A percentile compares a stretch with the other conserved stretches of the same genome.
Evolutionary conservation across 2,888 invertebrate species (phyloP).

Genomic region (Schizotus pectinicornis): DNA sequence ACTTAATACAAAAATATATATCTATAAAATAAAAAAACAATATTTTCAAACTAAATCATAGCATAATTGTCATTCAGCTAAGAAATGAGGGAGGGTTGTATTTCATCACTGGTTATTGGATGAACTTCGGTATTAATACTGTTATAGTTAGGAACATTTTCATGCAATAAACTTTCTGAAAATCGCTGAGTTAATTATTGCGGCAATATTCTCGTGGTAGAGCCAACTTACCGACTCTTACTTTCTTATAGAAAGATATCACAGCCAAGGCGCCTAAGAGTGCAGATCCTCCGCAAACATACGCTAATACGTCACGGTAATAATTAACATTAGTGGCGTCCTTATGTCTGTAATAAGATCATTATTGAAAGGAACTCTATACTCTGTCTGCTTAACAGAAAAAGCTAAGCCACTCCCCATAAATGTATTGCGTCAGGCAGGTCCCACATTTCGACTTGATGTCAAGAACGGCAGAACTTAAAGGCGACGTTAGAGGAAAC

Average conservation of each 20-base stretch:
- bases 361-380: neutral
- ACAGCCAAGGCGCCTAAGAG: conserved; percentile 60
- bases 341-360: conserved; percentile 55
- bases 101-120: conserved; percentile 18
- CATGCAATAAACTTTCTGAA: conserved; percentile 28
- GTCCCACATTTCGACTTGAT: too few species aligned
- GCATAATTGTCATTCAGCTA: neutral
- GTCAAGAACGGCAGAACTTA: too few species aligned
- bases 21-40: too few species aligned
- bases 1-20: neutral
- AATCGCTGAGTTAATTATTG: conserved; percentile 16
- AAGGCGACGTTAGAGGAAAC: too few species aligned
- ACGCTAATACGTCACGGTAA: conserved; percentile 63
- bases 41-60: too few species aligned
- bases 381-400: too few species aligned
- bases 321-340: conserved; percentile 56
- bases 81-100: conserved; percentile 27
- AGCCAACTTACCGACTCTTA: conserved; percentile 25
- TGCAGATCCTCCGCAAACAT: conserved; percentile 64
- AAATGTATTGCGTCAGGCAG: too few species aligned
- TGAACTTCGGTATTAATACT: conserved; percentile 40
- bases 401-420: neutral
- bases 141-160: conserved; percentile 32
- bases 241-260: conserved; percentile 39
- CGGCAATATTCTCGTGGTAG: too few species aligned